Conservation (phyloP, 2,888 invertebrate genomes). For the Sisyra nigra region DNA sequence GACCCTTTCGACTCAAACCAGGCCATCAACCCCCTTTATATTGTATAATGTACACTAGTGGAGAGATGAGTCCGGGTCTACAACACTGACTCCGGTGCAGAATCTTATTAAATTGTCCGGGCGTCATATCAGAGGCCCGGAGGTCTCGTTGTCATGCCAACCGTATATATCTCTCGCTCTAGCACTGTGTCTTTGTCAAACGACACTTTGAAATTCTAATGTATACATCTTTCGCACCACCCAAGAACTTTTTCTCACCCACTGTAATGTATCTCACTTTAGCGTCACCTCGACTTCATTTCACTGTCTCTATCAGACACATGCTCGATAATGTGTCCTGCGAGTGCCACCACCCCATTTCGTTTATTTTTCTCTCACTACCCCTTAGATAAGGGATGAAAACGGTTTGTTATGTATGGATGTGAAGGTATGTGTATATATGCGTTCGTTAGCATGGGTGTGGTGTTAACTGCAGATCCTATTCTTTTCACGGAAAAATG, state of each 20-base stretch:
- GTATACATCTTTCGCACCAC: slow-evolving; percentile 7
- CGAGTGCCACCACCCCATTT: not conserved
- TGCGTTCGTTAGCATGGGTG: too few species aligned
- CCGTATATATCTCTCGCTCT: not conserved
- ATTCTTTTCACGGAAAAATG: too few species aligned
- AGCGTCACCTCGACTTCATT: not conserved
- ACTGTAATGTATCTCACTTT: slow-evolving; percentile 1
- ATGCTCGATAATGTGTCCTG: slow-evolving; percentile 1
- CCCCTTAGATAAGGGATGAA: too few species aligned
- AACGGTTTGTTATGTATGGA: too few species aligned
- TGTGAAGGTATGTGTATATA: too few species aligned
- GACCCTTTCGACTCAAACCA: too few species aligned
- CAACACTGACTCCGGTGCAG: slow-evolving; percentile 13
- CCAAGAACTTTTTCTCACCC: not conserved
- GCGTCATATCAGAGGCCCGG: slow-evolving; percentile 52
- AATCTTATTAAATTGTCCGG: slow-evolving; percentile 38
- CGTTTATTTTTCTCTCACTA: not conserved
- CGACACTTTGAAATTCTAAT: slow-evolving; percentile 9
- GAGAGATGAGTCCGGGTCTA: slow-evolving; percentile 1
- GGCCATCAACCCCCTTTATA: too few species aligned
- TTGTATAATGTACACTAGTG: too few species aligned
- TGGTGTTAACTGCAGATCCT: too few species aligned
- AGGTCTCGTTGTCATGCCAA: slow-evolving; percentile 8
- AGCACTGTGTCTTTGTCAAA: slow-evolving; percentile 3
- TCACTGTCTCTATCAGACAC: not conserved